Evolutionary conservation across 2,888 invertebrate genomes (phyloP).

Genomic region (Cheiracanthium punctorium): DNA sequence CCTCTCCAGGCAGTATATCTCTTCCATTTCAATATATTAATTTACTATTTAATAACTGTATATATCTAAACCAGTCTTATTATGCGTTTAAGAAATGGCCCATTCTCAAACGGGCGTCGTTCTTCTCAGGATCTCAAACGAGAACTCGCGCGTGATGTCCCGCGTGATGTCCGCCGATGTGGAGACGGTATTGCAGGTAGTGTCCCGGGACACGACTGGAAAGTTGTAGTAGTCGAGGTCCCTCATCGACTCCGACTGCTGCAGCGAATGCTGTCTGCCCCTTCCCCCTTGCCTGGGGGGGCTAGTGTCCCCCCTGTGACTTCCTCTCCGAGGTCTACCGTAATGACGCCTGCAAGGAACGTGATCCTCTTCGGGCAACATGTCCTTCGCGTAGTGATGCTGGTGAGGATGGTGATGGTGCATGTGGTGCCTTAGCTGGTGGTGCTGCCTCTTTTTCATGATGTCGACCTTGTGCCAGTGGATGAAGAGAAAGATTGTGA

Average conservation of each 20-base stretch:
- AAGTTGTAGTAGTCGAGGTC: conserved; percentile 73
- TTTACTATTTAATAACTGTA: conserved; percentile 9
- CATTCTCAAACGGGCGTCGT: conserved; percentile 72
- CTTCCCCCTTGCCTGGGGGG: conserved; percentile 49
- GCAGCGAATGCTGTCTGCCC: conserved; percentile 70
- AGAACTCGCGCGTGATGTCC: conserved; percentile 73
- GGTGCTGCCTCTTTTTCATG: conserved; percentile 65
- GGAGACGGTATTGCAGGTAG: conserved; percentile 73
- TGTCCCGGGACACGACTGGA: conserved; percentile 72
- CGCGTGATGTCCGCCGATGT: conserved; percentile 73
- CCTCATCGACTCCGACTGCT: conserved; percentile 73
- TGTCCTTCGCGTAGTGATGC: conserved; percentile 26
- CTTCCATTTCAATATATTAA: neutral
- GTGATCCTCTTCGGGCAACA: conserved; percentile 56
- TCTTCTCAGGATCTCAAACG: conserved; percentile 72
- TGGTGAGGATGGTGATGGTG: conserved; percentile 1
- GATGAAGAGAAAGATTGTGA: conserved; percentile 90
- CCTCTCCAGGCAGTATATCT: neutral
- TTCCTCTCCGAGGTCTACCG: conserved; percentile 68
- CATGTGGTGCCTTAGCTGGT: conserved; percentile 46
- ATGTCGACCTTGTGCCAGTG: conserved; percentile 80
- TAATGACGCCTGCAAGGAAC: conserved; percentile 70
- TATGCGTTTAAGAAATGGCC: conserved; percentile 22
- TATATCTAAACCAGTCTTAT: conserved; percentile 5
- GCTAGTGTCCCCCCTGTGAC: conserved; percentile 55